A percentile compares a stretch with the other conserved stretches of the same genome.
Conservation (phyloP, 1,140 invertebrate species). For the Sipha flava region DNA sequence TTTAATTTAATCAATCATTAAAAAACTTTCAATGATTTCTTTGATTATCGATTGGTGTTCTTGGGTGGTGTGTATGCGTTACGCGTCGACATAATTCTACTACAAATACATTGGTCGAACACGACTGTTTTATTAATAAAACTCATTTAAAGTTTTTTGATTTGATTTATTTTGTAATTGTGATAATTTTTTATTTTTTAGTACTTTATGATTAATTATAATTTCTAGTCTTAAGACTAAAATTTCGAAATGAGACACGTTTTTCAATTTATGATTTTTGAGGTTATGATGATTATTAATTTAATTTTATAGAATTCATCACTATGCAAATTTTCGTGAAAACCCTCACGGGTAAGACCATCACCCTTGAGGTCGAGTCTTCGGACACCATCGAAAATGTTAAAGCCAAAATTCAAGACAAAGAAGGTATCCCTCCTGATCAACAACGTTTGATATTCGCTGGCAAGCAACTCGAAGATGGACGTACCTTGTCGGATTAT, state of each 20-base stretch:
- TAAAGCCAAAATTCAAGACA: slow-evolving; percentile 86
- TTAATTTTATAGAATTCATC: not conserved
- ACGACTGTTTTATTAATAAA: too few species aligned
- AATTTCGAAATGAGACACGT: not conserved
- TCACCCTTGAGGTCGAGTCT: slow-evolving; percentile 85
- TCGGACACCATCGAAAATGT: slow-evolving; percentile 92
- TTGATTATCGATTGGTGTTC: too few species aligned
- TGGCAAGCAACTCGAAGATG: slow-evolving; percentile 36
- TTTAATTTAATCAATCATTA: too few species aligned
- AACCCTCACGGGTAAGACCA: slow-evolving; percentile 88
- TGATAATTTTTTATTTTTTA: too few species aligned
- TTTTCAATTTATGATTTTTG: not conserved
- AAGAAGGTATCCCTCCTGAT: slow-evolving; percentile 54
- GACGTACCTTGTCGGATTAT: slow-evolving; percentile 50
- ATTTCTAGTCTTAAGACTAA: too few species aligned
- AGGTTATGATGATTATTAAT: not conserved
- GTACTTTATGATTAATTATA: too few species aligned
- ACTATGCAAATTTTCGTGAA: slow-evolving; percentile 91
- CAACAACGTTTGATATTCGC: slow-evolving; percentile 36
- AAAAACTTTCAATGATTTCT: too few species aligned
- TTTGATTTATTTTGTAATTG: too few species aligned
- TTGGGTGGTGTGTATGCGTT: too few species aligned
- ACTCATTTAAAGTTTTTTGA: too few species aligned
- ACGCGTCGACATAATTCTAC: too few species aligned
- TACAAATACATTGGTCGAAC: too few species aligned